Base-by-base conservation (phyloP, 1,140 invertebrate genomes). In the Diplogasteroides magnus region DNA sequence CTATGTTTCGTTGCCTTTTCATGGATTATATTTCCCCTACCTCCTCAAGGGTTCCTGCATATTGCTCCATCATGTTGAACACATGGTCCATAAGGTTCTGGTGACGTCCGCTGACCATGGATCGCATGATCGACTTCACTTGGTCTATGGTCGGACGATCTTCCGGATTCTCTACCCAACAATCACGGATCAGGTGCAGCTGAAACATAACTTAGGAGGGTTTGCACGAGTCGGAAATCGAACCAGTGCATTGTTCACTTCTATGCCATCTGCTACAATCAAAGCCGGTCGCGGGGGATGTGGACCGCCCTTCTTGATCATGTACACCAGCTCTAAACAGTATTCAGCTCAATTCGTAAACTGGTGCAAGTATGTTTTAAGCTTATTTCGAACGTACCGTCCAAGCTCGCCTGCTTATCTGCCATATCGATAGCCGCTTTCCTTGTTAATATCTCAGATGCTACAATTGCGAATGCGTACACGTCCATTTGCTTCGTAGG, bases 71-170 rank as follows among this genome's bases (percentile, higher is more conserved):
- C 37, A 48, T 48, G 19, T 48, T 48, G 37, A 48, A 48, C 6
- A 48, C 37, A 19, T 48, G 37, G 19, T 48, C 37, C 37, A 48
- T 48, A 6, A 48, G 19, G 19, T 48, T 48, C 37, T 48, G 37
- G 6, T 48, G 37, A 11, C 37, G 37, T 6, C 37, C 37, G 37
- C 19, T 48, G 37, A 48, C 37, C 37, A 48, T 48, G 6, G 37
- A 48, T 11, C 37, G 37, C 37, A 48, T 48, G 37, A 48, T 48
- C 19, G 37, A 48, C 19, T 48, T 48, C 19, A 48, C 37, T 19
- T 48, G 37, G 76, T 90, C 89, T 78, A 94, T 92, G 82, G 91
- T 89, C 0, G 93, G 93, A 61, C 93, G 86, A 88, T 92, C 89
- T 64, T 94, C 91, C 0, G 91, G 89, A 72, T 88, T 87, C 84